phyloP scores from a whole-genome alignment of 2,113 vertebrate species.

The Macquaria australasica region DNA sequence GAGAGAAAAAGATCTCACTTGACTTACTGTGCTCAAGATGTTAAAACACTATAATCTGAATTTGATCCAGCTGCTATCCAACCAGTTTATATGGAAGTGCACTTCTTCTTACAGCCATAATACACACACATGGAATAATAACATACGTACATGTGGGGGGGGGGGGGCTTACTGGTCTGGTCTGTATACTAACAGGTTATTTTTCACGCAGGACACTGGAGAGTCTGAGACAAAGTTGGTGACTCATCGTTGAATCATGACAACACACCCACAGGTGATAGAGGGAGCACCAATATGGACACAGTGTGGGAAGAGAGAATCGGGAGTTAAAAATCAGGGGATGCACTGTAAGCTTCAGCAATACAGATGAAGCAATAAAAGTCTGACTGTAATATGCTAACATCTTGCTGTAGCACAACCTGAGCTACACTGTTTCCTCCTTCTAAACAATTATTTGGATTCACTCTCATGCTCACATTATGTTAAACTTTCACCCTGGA shows the following conservation, averaged over 20 bases:
- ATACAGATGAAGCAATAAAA: constrained; percentile 23
- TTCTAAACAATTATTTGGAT: constrained; percentile 1
- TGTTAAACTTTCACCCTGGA: background rate
- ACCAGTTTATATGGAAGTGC: background rate
- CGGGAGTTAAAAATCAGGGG: constrained; percentile 31
- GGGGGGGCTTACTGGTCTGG: background rate
- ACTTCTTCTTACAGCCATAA: background rate
- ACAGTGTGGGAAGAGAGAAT: constrained; percentile 55
- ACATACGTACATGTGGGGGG: background rate
- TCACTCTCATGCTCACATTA: background rate
- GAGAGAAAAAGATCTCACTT: constrained; percentile 8
- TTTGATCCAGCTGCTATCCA: constrained; percentile 19
- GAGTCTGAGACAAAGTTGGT: constrained; percentile 52
- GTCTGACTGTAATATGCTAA: constrained; percentile 3
- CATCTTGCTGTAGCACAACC: background rate
- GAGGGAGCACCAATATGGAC: constrained; percentile 39
- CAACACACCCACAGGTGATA: constrained; percentile 69
- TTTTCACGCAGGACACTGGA: constrained; percentile 52
- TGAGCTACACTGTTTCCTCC: background rate
- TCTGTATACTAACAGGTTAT: constrained; percentile 11
- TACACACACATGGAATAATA: background rate
- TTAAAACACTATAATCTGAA: background rate
- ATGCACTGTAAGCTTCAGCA: constrained; percentile 10
- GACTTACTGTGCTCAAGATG: constrained; percentile 24
- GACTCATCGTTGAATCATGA: constrained; percentile 72